A percentile compares a stretch with the other conserved stretches of the same genome.
Evolutionary conservation across 2,113 vertebrate species (phyloP).

Genomic region (Carassius gibelio): DNA sequence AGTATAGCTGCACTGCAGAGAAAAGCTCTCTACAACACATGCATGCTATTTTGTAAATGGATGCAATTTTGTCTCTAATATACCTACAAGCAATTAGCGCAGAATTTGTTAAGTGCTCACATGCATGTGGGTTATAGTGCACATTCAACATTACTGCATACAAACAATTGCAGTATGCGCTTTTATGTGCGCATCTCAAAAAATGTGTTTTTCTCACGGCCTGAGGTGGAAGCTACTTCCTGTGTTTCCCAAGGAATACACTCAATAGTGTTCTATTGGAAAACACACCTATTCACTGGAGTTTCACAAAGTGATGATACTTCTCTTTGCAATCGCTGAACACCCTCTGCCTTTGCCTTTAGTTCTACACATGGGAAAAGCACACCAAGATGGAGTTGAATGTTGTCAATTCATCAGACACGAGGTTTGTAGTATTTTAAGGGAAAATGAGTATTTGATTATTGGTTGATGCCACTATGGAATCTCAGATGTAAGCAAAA

Average conservation of each 20-base stretch:
- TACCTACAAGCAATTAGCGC: constrained; percentile 22
- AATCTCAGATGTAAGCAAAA: background rate
- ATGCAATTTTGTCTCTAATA: background rate
- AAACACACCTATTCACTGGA: constrained; percentile 16
- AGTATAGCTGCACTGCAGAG: background rate
- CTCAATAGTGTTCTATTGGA: constrained; percentile 2
- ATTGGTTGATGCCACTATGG: background rate
- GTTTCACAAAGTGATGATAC: constrained; percentile 23
- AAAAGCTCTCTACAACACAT: background rate
- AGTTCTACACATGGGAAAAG: background rate
- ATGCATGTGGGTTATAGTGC: constrained; percentile 1
- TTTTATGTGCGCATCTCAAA: background rate
- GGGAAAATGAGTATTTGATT: background rate
- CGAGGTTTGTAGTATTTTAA: background rate
- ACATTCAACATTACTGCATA: background rate
- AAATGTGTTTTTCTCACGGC: constrained; percentile 19
- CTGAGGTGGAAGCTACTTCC: constrained; percentile 23
- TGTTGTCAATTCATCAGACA: background rate
- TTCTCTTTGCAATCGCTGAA: background rate
- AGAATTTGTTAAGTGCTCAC: constrained; percentile 1
- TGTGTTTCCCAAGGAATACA: constrained; percentile 29
- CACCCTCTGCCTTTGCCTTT: background rate
- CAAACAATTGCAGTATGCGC: background rate
- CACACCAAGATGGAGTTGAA: background rate
- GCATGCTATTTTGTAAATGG: constrained; percentile 10